Evolutionary conservation across 2,113 vertebrate species (phyloP), one percentile per base, ranked within the genome.

Genomic region (Cyanoderma ruficeps): DNA sequence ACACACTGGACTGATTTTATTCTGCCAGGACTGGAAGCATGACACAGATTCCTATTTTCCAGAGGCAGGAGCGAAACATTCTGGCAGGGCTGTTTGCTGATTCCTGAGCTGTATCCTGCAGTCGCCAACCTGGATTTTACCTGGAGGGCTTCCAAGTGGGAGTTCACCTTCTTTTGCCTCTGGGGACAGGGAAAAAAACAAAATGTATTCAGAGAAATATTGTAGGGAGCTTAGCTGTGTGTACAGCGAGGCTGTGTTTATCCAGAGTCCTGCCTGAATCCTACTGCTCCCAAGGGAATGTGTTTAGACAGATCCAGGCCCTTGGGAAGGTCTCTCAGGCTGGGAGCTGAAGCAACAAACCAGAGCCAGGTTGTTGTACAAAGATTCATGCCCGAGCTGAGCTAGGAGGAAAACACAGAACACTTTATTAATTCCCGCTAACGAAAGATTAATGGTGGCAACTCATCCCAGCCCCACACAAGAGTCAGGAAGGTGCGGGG

Each of bases 401-500:
- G 75, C 13, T 10, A 31, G 57, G 50, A 82, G 14, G 30, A 57
- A 41, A 55, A 53, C 22, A 25, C 9, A 47, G 18, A 61, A 27
- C 22, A 30, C 13, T 64, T 47, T 44, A 47, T 13, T 24, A 9
- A 42, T 33, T 41, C 33, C 10, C 13, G 15, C 17, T 13, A 63
- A 31, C 3, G 64, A 55, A 89, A 87, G 33, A 42, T 16, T 1
- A 44, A n/a, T n/a, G 10, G 30, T 15, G 37, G 24, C 6, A 57
- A 10, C 11, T 69, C 59, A n/a, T 77, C 6, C 13, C 31, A 61
- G 15, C 4, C 9, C 37, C 15, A 4, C 3, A 4, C 9, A 49
- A 44, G 10, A 2, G 3, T 37, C 2, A 0, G 31, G 19, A n/a
- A 82, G 9, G 16, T 3, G 9, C 46, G 42, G 56, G 39, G 10